Conservation (phyloP, 2,113 vertebrate species). For the Uropsilus gracilis region DNA sequence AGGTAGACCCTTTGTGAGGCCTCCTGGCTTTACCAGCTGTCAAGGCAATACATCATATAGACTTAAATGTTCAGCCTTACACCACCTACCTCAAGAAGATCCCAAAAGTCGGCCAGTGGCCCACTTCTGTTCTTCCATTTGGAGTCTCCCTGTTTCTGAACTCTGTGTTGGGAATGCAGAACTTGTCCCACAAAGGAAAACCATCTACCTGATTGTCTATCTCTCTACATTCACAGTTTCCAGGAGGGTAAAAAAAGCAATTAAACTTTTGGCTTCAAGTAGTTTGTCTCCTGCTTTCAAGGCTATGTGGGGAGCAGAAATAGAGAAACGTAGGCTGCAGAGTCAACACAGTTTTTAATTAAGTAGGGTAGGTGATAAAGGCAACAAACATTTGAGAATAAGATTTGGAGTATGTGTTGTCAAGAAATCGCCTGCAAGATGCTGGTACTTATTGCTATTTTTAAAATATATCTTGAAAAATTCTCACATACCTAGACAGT, state of each 20-base stretch:
- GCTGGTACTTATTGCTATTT: background rate
- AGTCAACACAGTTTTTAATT: constrained; percentile 37
- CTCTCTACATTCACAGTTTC: background rate
- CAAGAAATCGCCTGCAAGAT: background rate
- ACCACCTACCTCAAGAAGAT: background rate
- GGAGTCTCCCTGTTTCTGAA: background rate
- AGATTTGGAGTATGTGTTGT: background rate
- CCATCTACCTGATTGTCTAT: background rate
- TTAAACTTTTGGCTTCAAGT: constrained; percentile 43
- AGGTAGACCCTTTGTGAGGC: background rate
- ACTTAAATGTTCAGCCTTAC: background rate
- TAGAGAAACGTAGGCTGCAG: background rate
- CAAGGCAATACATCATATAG: background rate
- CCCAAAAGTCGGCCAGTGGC: background rate
- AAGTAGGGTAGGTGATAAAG: constrained; percentile 23
- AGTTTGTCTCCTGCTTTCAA: constrained; percentile 16
- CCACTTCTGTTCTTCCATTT: background rate
- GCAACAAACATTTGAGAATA: constrained; percentile 46
- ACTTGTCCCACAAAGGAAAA: background rate
- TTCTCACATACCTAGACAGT: background rate
- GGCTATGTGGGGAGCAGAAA: background rate
- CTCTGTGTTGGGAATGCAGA: background rate
- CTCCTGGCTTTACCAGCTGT: background rate
- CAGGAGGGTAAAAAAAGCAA: background rate
- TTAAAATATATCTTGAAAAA: constrained; percentile 29